Evolutionary conservation across 2,888 invertebrate genomes (phyloP), one percentile per base, ranked within the genome.

Genomic region (Himalopsyche kuldschensis): DNA sequence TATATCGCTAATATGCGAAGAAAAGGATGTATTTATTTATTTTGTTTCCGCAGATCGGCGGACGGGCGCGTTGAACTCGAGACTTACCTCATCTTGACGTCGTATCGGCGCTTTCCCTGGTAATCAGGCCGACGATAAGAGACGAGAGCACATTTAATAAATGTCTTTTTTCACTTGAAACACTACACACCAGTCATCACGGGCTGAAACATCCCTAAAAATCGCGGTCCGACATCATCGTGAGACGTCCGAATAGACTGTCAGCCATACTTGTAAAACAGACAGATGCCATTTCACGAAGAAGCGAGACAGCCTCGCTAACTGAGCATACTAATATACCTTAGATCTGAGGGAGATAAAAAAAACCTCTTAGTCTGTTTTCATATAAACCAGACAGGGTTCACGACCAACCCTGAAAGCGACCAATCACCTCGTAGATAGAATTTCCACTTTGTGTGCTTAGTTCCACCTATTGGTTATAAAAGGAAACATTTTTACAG

Each of bases 381-480:
- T 35, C 15, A 41, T 27, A 27, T 32, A 63, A 46, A 46, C 79
- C 47, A 82, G 63, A 83, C 63, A 78, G 63, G 77, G 81, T 75
- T 81, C 47, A 80, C 83, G 82, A 84, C 82, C 84, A 84, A 81
- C 84, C 84, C 84, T 80, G 81, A 84, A 84, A 75, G 31, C 80
- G 80, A 82, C 84, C 84, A 84, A 84, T 81, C 84, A 81, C 81
- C 41, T 83, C 75, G 30, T 24, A 32, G 80, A 41, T 24, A n/a
- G 15, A 15, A 30, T n/a, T 32, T 55, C 46, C 41, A 41, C 27
- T 76, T 46, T 15, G 55, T 24, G 30, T 55, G 35, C 32, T 24
- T 48, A 15, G 1, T 31, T 27, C 30, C 78, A 75, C 82, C 81
- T 79, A 76, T 20, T 69, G 81, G 75, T n/a, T 47, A 35, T 24